phyloP scores from a whole-genome alignment of 37 sponge, comb jelly and placozoan species.

The Ianthella basta region DNA sequence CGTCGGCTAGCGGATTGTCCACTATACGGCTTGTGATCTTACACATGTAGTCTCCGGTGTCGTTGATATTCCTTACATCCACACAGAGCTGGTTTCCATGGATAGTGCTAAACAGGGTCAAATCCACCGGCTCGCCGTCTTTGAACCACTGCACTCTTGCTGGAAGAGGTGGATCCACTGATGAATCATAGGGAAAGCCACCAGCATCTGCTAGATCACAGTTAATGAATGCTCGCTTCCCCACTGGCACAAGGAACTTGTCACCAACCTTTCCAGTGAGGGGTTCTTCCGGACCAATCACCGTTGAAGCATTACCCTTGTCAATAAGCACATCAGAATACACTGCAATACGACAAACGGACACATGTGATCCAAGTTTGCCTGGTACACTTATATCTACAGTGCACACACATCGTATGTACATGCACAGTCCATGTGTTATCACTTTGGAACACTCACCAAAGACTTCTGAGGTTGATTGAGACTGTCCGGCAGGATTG shows the following conservation, averaged over 20 bases:
- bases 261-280: slow-evolving; percentile 10
- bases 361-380: background rate
- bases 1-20: background rate
- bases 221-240: slow-evolving; percentile 23
- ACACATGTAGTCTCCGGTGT: background rate
- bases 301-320: slow-evolving; percentile 4
- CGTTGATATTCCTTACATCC: background rate
- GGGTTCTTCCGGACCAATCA: background rate
- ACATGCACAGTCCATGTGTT: too few relatives aligned
- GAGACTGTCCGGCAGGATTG: slow-evolving; percentile 16
- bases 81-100: slow-evolving; percentile 33
- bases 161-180: background rate
- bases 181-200: slow-evolving; percentile 19
- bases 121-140: background rate
- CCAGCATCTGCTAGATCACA: slow-evolving; percentile 15
- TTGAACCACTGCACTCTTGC: slow-evolving; percentile 12
- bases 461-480: too few relatives aligned
- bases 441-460: too few relatives aligned
- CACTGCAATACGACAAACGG: background rate
- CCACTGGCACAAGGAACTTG: background rate
- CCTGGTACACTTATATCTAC: too few relatives aligned
- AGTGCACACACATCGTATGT: too few relatives aligned
- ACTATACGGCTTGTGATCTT: slow-evolving; percentile 7
- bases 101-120: background rate
- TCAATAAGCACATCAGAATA: background rate